A percentile compares a stretch with the other conserved stretches of the same genome.
Evolutionary conservation across 2,888 invertebrate genomes (phyloP).

Genomic region (Microdon myrmicae): DNA sequence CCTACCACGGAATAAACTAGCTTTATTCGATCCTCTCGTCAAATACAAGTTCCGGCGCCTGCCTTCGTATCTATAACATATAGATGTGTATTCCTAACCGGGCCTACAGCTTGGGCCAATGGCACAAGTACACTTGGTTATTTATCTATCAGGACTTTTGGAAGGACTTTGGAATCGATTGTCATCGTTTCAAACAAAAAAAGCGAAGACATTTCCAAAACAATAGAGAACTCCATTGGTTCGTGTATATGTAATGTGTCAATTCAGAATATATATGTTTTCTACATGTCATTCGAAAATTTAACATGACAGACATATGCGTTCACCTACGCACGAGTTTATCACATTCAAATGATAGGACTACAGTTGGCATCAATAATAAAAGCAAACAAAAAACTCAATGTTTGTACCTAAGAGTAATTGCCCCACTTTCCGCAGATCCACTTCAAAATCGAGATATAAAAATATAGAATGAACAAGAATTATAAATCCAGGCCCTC

Average conservation of each 20-base stretch:
- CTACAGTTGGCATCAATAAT: slow-evolving; percentile 32
- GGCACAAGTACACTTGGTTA: slow-evolving; percentile 37
- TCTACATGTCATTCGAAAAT: too few relatives aligned
- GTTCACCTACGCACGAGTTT: too few relatives aligned
- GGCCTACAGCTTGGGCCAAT: slow-evolving; percentile 11
- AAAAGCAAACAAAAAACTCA: slow-evolving; percentile 16
- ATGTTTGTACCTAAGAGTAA: slow-evolving; percentile 18
- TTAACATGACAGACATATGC: too few relatives aligned
- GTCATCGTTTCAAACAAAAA: slow-evolving; percentile 25
- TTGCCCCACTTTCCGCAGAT: slow-evolving; percentile 37
- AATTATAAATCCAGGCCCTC: too few relatives aligned
- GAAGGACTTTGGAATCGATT: slow-evolving; percentile 30
- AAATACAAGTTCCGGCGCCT: too few relatives aligned
- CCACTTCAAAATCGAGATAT: slow-evolving; percentile 25
- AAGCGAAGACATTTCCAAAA: slow-evolving; percentile 14
- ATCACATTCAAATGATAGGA: slow-evolving; percentile 4
- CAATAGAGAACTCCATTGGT: too few relatives aligned
- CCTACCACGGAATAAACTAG: too few relatives aligned
- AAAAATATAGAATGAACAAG: background rate
- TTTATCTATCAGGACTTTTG: slow-evolving; percentile 21
- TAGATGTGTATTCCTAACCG: slow-evolving; percentile 8
- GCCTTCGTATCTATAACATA: too few relatives aligned
- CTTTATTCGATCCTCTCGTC: too few relatives aligned
- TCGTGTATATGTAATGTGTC: too few relatives aligned
- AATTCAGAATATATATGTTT: too few relatives aligned